Conservation (phyloP, 2,888 invertebrate genomes). For the Dolichomitus sp. region DNA sequence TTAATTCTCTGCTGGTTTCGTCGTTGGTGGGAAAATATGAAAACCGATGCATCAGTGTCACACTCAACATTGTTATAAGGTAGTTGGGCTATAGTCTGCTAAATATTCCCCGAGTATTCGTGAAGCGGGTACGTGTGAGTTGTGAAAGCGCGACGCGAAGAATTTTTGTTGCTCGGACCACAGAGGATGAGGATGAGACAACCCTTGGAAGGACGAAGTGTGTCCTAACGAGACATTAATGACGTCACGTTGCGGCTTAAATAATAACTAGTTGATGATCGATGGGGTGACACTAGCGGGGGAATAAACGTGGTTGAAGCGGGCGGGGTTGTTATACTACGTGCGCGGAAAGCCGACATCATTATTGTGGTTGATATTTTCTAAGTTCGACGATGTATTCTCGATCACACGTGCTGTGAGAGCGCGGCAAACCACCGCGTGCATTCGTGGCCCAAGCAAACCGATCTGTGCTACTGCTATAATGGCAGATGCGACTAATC, state of each 20-base stretch:
- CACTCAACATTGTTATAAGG: constrained; percentile 69
- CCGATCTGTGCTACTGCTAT: constrained; percentile 1
- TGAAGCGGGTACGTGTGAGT: background rate
- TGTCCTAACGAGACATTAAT: constrained; percentile 84
- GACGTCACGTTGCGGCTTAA: constrained; percentile 85
- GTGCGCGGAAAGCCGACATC: constrained; percentile 72
- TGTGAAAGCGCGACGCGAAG: constrained; percentile 18
- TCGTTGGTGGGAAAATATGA: constrained; percentile 64
- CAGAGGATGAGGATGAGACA: constrained; percentile 68
- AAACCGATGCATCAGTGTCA: constrained; percentile 85
- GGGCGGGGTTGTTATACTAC: constrained; percentile 36
- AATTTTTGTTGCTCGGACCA: constrained; percentile 27
- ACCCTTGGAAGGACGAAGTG: constrained; percentile 50
- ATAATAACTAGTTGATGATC: constrained; percentile 85
- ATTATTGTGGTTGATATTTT: constrained; percentile 79
- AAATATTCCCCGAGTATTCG: constrained; percentile 36
- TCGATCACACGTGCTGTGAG: constrained; percentile 74
- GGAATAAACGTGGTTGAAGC: constrained; percentile 48
- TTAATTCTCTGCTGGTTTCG: background rate
- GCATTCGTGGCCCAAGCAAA: background rate
- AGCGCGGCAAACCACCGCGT: constrained; percentile 9
- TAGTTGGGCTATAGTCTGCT: constrained; percentile 68
- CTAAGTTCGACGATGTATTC: constrained; percentile 75
- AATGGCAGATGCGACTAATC: constrained; percentile 77
- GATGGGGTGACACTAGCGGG: constrained; percentile 73